These are phyloP conservation scores for Pseudocheirus occidentalis DNA, from an alignment of 2,797 vertebrate species.

Conservation along the genomic window DNA sequence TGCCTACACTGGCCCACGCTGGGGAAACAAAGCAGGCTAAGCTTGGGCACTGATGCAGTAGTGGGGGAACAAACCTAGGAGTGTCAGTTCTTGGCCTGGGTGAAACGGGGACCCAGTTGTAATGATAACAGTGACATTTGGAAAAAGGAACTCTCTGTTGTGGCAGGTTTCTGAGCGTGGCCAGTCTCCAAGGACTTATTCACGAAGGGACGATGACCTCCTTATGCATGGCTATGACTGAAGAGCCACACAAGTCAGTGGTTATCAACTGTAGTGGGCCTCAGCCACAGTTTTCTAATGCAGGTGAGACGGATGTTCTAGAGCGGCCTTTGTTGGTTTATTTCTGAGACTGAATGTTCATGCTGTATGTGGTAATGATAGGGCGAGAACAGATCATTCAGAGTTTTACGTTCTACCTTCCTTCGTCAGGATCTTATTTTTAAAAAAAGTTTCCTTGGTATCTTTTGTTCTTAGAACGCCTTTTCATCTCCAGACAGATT, in stretches of 20 bases:
- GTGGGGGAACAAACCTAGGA: neutral
- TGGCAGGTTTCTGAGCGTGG: constrained; percentile 94
- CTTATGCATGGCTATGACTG: constrained; percentile 91
- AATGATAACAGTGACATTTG: neutral
- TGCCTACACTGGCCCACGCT: neutral
- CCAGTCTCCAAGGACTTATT: constrained; percentile 94
- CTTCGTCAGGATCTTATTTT: neutral
- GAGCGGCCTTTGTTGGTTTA: neutral
- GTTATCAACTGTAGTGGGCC: constrained; percentile 89
- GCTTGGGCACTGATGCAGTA: neutral
- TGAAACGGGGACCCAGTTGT: neutral
- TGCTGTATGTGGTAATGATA: neutral
- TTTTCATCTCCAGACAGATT: neutral
- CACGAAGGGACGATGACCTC: constrained; percentile 93
- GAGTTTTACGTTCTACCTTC: neutral
- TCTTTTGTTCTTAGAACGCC: neutral
- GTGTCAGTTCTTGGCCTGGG: neutral
- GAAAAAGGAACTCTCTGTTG: constrained; percentile 55
- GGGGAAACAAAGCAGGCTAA: neutral
- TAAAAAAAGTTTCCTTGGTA: neutral
- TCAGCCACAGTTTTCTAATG: constrained; percentile 88
- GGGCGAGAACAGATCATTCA: neutral
- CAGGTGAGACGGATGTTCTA: constrained; percentile 83
- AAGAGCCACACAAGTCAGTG: constrained; percentile 87
- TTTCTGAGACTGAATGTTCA: neutral